Percentiles rank a stretch among this genome's conserved stretches.
These are phyloP conservation scores for Hycleus phaleratus DNA, from an alignment of 1,140 invertebrate species.

Conservation along the genomic window DNA sequence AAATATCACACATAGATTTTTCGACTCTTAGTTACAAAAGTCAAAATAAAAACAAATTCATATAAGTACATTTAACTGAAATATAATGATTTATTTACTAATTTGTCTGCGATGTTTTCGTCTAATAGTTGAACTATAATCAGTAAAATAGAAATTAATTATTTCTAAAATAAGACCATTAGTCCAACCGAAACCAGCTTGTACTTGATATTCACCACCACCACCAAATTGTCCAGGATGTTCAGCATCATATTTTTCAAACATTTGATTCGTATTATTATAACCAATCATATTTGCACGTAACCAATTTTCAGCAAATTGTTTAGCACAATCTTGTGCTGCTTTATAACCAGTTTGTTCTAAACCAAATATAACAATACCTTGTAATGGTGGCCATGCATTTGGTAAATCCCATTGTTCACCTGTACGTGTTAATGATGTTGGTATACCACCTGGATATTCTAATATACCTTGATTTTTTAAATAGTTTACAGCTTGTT, in stretches of 20 bases:
- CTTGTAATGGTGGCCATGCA: constrained; percentile 79
- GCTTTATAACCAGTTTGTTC: constrained; percentile 39
- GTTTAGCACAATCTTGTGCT: constrained; percentile 55
- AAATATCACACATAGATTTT: too few species aligned
- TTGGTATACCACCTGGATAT: constrained; percentile 62
- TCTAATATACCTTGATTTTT: constrained; percentile 43
- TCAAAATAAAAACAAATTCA: too few species aligned
- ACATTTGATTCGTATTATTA: constrained; percentile 51
- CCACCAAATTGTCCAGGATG: constrained; percentile 63
- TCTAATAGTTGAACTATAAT: neutral
- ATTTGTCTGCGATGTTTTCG: too few species aligned
- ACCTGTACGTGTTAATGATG: constrained; percentile 57
- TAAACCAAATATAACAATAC: constrained; percentile 64
- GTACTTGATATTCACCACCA: constrained; percentile 83
- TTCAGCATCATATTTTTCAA: constrained; percentile 78
- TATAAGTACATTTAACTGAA: too few species aligned
- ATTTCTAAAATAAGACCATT: constrained; percentile 60
- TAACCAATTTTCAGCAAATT: constrained; percentile 65
- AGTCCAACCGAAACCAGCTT: constrained; percentile 91
- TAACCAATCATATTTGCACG: constrained; percentile 59
- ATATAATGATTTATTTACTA: too few species aligned
- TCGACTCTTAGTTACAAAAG: too few species aligned
- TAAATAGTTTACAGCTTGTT: constrained; percentile 46
- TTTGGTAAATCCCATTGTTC: constrained; percentile 90
- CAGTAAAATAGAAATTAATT: neutral